These are phyloP conservation scores for Crambe crambe DNA, from an alignment of 37 sponge, comb jelly and placozoan species.

Conservation along the genomic window DNA sequence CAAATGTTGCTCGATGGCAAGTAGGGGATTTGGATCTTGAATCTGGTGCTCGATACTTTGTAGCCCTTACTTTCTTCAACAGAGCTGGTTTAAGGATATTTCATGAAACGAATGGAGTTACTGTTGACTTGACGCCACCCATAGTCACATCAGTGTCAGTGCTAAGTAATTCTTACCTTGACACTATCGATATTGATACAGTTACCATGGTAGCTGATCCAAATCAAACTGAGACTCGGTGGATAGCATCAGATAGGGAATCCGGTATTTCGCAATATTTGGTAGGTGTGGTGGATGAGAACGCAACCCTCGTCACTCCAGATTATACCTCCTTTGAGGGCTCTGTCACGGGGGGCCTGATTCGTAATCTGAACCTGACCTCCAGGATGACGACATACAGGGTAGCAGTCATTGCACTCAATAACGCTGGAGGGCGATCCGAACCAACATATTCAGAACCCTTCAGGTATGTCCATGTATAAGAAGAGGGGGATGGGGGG, in stretches of 20 bases:
- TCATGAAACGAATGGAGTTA: conserved; percentile 49
- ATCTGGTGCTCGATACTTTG: conserved; percentile 42
- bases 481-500: too few relatives aligned
- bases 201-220: conserved; percentile 18
- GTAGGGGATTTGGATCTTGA: conserved; percentile 12
- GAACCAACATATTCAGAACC: conserved; percentile 14
- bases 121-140: conserved; percentile 68
- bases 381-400: conserved; percentile 27
- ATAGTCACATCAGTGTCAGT: conserved; percentile 30
- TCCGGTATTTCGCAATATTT: conserved; percentile 39
- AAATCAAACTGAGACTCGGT: conserved; percentile 35
- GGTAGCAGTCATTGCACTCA: conserved; percentile 60
- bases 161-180: conserved; percentile 13
- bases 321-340: conserved; percentile 25
- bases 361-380: conserved; percentile 17
- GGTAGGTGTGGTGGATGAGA: conserved; percentile 41
- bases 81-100: conserved; percentile 45
- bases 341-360: conserved; percentile 1
- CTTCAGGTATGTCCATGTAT: conserved; percentile 54
- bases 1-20: not conserved
- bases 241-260: conserved; percentile 63
- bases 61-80: conserved; percentile 42
- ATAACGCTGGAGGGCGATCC: conserved; percentile 40
- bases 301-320: conserved; percentile 11
- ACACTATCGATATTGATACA: not conserved